These are phyloP conservation scores for Drosophila hydei DNA, from an alignment of 1,140 invertebrate genomes.

Conservation along the genomic window DNA sequence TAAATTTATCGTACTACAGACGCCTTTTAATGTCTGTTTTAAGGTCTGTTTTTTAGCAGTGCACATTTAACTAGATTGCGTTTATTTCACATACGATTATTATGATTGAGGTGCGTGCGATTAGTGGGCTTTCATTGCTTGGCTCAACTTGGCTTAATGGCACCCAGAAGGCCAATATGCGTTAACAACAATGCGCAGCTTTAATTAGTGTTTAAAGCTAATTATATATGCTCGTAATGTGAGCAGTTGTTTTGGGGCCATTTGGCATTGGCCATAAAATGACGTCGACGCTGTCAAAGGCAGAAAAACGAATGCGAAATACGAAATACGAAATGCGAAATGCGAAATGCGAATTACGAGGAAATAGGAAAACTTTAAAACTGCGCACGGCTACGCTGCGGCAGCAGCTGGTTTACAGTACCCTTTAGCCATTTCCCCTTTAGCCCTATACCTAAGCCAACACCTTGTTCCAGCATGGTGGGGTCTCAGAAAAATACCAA, in stretches of 20 bases:
- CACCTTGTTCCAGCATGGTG: background rate
- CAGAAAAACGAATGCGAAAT: background rate
- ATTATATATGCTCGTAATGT: slow-evolving; percentile 41
- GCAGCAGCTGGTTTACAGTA: slow-evolving; percentile 27
- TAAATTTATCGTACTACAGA: background rate
- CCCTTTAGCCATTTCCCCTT: background rate
- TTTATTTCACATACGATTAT: slow-evolving; percentile 5
- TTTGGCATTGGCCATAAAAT: slow-evolving; percentile 27
- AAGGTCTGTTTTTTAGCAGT: background rate
- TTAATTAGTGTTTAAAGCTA: slow-evolving; percentile 50
- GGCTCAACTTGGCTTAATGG: slow-evolving; percentile 6
- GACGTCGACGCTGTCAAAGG: slow-evolving; percentile 39
- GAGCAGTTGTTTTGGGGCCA: slow-evolving; percentile 22
- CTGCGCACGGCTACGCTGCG: slow-evolving; percentile 5
- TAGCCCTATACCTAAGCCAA: too few species aligned
- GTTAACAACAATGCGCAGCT: slow-evolving; percentile 35
- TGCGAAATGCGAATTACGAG: background rate
- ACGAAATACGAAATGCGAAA: background rate
- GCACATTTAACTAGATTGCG: background rate
- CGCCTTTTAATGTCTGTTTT: background rate
- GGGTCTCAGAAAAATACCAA: slow-evolving; percentile 15
- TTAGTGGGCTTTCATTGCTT: slow-evolving; percentile 9
- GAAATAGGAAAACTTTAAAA: slow-evolving; percentile 38
- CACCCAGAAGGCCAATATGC: slow-evolving; percentile 14
- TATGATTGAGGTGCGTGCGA: slow-evolving; percentile 6